A percentile compares a stretch with the other conserved stretches of the same genome.
These are phyloP conservation scores for Harpegnathos saltator DNA, from an alignment of 1,140 invertebrate species.

Conservation along the genomic window DNA sequence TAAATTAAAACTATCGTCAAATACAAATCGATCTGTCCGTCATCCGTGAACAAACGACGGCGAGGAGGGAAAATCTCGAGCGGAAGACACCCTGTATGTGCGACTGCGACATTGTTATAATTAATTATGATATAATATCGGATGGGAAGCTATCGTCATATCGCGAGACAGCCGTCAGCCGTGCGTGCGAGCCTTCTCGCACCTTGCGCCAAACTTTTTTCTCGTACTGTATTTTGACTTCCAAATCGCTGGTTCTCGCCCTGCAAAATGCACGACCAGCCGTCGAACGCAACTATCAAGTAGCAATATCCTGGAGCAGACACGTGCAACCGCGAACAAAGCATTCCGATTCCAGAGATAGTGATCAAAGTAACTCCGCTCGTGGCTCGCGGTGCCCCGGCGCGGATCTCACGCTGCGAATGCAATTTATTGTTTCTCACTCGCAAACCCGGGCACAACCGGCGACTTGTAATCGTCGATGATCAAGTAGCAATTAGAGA, in stretches of 20 bases:
- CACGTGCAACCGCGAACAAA: conserved; percentile 78
- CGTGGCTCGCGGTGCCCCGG: conserved; percentile 64
- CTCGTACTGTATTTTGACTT: conserved; percentile 71
- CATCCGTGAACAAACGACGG: not conserved
- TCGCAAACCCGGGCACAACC: conserved; percentile 36
- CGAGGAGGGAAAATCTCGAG: not conserved
- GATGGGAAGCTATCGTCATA: not conserved
- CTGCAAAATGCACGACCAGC: conserved; percentile 67
- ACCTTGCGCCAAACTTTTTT: conserved; percentile 22
- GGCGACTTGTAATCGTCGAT: conserved; percentile 58
- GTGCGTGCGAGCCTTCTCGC: too few species aligned
- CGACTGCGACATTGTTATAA: not conserved
- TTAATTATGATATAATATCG: conserved; percentile 33
- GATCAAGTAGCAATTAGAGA: conserved; percentile 60
- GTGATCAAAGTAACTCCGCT: conserved; percentile 73
- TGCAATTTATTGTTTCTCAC: conserved; percentile 72
- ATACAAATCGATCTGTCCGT: conserved; percentile 16
- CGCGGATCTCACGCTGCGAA: conserved; percentile 52
- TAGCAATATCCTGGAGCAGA: conserved; percentile 80
- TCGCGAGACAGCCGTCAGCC: not conserved
- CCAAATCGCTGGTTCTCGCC: conserved; percentile 68
- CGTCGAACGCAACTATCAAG: conserved; percentile 76
- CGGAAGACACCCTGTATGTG: not conserved
- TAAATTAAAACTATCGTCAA: conserved; percentile 43
- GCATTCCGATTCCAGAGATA: conserved; percentile 71